Base-by-base conservation (phyloP, 2,888 invertebrate species). In the Cheilosia vulpina region DNA sequence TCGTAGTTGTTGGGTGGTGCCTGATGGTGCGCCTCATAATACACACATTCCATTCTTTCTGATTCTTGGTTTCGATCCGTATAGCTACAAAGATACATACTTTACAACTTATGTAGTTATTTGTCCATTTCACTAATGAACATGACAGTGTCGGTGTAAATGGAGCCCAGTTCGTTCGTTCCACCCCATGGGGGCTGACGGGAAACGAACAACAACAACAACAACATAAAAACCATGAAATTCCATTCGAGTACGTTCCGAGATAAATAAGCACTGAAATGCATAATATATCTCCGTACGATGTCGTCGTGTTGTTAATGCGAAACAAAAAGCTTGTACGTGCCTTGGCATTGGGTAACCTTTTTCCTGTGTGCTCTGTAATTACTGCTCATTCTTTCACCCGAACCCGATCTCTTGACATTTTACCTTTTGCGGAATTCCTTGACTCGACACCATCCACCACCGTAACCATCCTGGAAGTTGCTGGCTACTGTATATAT, bases 111-210 rank as follows among this genome's bases (percentile, higher is more conserved):
- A n/a, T n/a, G n/a, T n/a, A 19, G 47, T 58, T 75, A 83, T 79
- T 84, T 84, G 82, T 79, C 76, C 76, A 81, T 80, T 85, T 85
- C 62, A 85, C 80, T 85, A 80, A 80, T 85, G 80, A 80, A 72
- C 79, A 75, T 34, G 55, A 34, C 62, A 38, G 38, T 62, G 58
- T 73, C 38, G 53, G 65, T 71, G 57, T 58, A 60, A 55, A 53
- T 55, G 53, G 53, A 73, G 24, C 31, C 24, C 3, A 15, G n/a
- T 55, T 7, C 7, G 27, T n/a, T 17, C 52, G 52, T 57, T 58
- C 72, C 43, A 21, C 60, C 31, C 24, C 17, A 52, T 15, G 13
- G 47, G 57, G 31, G 63, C 19, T 41, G 27, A 31, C 27, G 38
- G 17, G 7, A 13, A 19, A 19, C 2, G 47, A 31, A 50, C 19